A percentile compares a stretch with the other conserved stretches of the same genome.
phyloP scores from a whole-genome alignment of 2,113 vertebrate genomes.

The Lathamus discolor region DNA sequence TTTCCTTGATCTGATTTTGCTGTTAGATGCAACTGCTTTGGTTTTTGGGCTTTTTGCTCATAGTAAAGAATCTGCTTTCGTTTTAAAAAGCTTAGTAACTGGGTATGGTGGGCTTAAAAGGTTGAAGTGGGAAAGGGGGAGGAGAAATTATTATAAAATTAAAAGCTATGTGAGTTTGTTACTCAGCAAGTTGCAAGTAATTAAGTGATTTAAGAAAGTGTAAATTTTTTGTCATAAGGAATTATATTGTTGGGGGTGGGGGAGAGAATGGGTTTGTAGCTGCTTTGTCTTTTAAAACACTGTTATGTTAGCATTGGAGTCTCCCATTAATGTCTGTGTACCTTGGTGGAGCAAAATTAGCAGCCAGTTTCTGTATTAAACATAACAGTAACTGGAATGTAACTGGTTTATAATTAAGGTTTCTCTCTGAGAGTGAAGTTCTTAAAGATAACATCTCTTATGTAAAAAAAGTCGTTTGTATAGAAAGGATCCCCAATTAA shows the following conservation, averaged over 20 bases:
- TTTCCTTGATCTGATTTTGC: conserved; percentile 80
- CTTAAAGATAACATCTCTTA: not conserved
- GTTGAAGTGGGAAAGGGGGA: not conserved
- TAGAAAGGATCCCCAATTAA: not conserved
- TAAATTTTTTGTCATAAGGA: not conserved
- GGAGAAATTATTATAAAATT: not conserved
- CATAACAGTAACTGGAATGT: not conserved
- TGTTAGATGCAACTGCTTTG: conserved; percentile 82
- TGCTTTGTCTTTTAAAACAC: conserved; percentile 3
- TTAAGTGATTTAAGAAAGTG: not conserved
- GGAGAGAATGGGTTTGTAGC: not conserved
- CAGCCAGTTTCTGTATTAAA: not conserved
- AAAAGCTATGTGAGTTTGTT: not conserved
- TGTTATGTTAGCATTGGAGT: not conserved
- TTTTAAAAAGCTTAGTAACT: conserved; percentile 24
- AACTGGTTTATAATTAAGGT: not conserved
- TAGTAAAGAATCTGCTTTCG: conserved; percentile 42
- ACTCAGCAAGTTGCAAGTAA: conserved; percentile 43
- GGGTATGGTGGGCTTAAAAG: conserved; percentile 47
- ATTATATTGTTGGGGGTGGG: not conserved
- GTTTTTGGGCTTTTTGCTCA: conserved; percentile 73
- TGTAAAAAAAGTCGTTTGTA: not conserved
- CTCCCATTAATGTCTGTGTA: not conserved
- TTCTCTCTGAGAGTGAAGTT: not conserved
- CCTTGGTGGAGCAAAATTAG: not conserved